A percentile compares a stretch with the other conserved stretches of the same genome.
These are phyloP conservation scores for Caerostris darwini DNA, from an alignment of 1,140 invertebrate species.

Conservation along the genomic window DNA sequence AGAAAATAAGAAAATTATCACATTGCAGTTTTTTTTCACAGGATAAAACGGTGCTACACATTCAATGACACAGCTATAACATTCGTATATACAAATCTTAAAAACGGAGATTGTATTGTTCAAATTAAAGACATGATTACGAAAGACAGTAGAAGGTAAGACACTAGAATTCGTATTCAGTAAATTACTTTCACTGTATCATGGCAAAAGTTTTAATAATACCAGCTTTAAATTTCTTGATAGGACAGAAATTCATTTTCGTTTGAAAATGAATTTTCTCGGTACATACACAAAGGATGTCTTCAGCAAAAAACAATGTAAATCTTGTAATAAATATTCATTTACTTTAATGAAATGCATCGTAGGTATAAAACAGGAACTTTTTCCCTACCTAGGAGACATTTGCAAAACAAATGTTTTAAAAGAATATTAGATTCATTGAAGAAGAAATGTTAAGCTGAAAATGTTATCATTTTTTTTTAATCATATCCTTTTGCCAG, in stretches of 20 bases:
- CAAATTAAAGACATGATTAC: too few relatives aligned
- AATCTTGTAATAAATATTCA: conserved; percentile 13
- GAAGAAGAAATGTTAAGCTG: conserved; percentile 27
- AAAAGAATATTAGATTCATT: conserved; percentile 51
- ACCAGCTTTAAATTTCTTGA: neutral
- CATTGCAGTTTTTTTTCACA: too few relatives aligned
- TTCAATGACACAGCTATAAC: too few relatives aligned
- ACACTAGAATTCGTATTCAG: too few relatives aligned
- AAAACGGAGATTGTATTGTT: too few relatives aligned
- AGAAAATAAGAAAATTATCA: too few relatives aligned
- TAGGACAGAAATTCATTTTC: neutral
- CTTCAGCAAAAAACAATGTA: neutral
- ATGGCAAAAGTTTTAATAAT: too few relatives aligned
- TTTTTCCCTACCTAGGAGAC: too few relatives aligned
- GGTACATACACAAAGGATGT: neutral
- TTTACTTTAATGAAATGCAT: conserved; percentile 29
- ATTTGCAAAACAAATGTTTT: conserved; percentile 27
- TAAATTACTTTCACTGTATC: too few relatives aligned
- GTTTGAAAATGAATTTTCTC: neutral
- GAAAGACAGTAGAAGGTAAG: too few relatives aligned
- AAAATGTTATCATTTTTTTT: conserved; percentile 33
- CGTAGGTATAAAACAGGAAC: conserved; percentile 7
- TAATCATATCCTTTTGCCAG: neutral
- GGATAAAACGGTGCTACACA: too few relatives aligned
- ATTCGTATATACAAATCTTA: too few relatives aligned